Percentiles rank a stretch among this genome's conserved stretches.
These are phyloP conservation scores for Agrochola litura DNA, from an alignment of 2,888 invertebrate genomes.

Conservation along the genomic window DNA sequence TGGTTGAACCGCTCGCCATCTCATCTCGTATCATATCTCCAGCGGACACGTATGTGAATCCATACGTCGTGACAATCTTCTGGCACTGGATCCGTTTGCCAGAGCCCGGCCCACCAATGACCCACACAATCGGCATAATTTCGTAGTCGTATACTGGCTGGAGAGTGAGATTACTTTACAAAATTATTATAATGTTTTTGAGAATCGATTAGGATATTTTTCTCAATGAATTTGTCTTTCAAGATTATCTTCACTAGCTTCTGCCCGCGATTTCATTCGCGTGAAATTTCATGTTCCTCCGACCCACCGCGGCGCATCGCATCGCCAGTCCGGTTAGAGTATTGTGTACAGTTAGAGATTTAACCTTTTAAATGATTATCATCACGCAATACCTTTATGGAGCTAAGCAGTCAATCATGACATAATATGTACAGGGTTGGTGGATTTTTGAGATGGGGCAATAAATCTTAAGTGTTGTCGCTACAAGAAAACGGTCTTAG, in stretches of 20 bases:
- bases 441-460: no score
- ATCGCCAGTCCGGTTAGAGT: no score
- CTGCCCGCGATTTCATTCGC: no score
- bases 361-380: not conserved
- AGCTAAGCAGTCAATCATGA: not conserved
- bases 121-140: constrained; percentile 48
- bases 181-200: not conserved
- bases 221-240: not conserved
- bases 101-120: constrained; percentile 94
- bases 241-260: no score
- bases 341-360: not conserved
- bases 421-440: no score
- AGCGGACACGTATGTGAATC: constrained; percentile 97
- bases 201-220: not conserved
- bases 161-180: not conserved
- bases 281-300: no score
- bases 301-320: no score
- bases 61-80: constrained; percentile 96
- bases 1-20: constrained; percentile 95
- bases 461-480: no score
- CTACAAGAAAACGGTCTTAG: no score
- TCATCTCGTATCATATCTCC: constrained; percentile 98
- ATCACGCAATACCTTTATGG: not conserved
- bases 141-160: constrained; percentile 39
- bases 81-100: constrained; percentile 99